Evolutionary conservation across 2,888 invertebrate genomes (phyloP).

Genomic region (Lottia gigantea): DNA sequence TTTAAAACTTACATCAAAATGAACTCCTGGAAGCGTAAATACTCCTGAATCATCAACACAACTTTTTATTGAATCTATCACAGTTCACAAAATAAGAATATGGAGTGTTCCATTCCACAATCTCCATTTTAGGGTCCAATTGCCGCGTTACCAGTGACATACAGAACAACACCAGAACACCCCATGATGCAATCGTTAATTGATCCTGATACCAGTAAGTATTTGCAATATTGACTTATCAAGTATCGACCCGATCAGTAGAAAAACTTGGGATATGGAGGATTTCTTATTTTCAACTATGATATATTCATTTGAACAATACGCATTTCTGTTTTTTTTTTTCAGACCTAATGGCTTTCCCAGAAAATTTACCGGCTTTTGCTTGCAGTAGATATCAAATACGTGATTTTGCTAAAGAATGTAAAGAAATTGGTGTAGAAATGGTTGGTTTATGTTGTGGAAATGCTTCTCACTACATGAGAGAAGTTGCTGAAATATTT

Average conservation of each 20-base stretch:
- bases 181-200: constrained; percentile 35
- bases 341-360: constrained; percentile 49
- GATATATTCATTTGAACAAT: too few relatives aligned
- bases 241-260: too few relatives aligned
- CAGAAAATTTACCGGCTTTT: constrained; percentile 42
- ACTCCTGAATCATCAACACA: neutral
- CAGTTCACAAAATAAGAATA: constrained; percentile 27
- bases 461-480: constrained; percentile 46
- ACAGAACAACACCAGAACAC: constrained; percentile 28
- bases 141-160: constrained; percentile 40
- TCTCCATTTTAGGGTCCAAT: constrained; percentile 34
- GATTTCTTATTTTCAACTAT: too few relatives aligned
- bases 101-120: constrained; percentile 35
- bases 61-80: constrained; percentile 8
- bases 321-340: constrained; percentile 29
- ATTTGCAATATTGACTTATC: too few relatives aligned
- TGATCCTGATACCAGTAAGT: constrained; percentile 29
- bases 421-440: constrained; percentile 49
- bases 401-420: constrained; percentile 46
- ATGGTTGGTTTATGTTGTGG: constrained; percentile 64
- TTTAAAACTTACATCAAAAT: too few relatives aligned
- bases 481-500: constrained; percentile 51
- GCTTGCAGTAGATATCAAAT: constrained; percentile 48
- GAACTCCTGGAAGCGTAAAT: too few relatives aligned
- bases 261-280: too few relatives aligned